phyloP scores from a whole-genome alignment of 2,888 invertebrate species.

The Phengaris arion region DNA sequence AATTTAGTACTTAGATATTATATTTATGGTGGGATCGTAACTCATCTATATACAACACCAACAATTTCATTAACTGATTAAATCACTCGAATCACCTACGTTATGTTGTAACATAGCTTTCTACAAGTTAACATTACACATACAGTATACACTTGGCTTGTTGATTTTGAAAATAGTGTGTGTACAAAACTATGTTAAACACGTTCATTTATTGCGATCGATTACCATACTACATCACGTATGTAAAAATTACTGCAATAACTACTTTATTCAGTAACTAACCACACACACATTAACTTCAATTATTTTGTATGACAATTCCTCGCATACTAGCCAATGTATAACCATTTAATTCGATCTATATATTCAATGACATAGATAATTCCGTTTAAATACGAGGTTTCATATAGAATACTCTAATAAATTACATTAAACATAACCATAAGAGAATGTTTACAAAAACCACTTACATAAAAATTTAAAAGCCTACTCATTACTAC shows the following conservation, averaged over 20 bases:
- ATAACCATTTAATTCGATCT: constrained; percentile 24
- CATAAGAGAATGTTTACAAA: constrained; percentile 64
- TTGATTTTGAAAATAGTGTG: constrained; percentile 30
- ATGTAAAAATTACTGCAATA: constrained; percentile 69
- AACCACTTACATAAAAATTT: constrained; percentile 66
- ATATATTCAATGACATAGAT: constrained; percentile 45
- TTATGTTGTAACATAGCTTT: constrained; percentile 47
- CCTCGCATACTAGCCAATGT: constrained; percentile 26
- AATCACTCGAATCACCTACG: constrained; percentile 75
- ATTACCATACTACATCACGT: constrained; percentile 68
- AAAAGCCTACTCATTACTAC: constrained; percentile 68
- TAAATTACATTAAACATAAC: constrained; percentile 72
- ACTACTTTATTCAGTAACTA: constrained; percentile 42
- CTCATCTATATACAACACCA: constrained; percentile 77
- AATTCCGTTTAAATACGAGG: constrained; percentile 56
- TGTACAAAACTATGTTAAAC: constrained; percentile 52
- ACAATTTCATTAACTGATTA: constrained; percentile 72
- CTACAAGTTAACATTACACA: constrained; percentile 39
- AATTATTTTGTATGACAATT: constrained; percentile 25
- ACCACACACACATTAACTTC: constrained; percentile 40
- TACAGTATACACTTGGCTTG: constrained; percentile 24
- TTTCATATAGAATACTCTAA: constrained; percentile 61
- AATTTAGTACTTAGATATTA: constrained; percentile 71
- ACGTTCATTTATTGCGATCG: constrained; percentile 69
- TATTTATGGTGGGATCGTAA: constrained; percentile 79